phyloP scores from a whole-genome alignment of 2,888 invertebrate species.

The Agrotis ipsilon region DNA sequence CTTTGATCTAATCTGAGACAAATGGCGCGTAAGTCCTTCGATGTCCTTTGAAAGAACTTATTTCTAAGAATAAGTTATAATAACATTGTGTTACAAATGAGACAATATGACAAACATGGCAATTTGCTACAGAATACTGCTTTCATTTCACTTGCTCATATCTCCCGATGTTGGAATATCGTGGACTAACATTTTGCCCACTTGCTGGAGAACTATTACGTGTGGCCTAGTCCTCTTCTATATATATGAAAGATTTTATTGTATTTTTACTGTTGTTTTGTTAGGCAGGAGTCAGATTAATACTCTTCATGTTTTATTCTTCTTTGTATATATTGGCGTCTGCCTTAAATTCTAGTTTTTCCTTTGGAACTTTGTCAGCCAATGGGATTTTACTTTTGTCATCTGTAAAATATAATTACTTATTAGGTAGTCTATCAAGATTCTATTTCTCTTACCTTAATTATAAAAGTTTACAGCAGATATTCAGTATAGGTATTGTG shows the following conservation, averaged over 20 bases:
- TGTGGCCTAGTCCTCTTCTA: constrained; percentile 48
- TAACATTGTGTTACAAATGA: constrained; percentile 46
- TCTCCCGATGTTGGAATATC: constrained; percentile 69
- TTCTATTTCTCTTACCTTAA: too few species aligned
- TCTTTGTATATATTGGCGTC: neutral
- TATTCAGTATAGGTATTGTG: too few species aligned
- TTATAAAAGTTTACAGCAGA: too few species aligned
- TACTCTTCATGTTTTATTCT: neutral
- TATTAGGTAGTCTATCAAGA: too few species aligned
- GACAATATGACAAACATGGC: constrained; percentile 56
- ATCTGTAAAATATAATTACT: too few species aligned
- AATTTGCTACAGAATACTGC: constrained; percentile 61
- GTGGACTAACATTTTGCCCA: constrained; percentile 75
- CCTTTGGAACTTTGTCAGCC: neutral
- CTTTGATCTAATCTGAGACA: constrained; percentile 5
- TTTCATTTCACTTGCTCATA: constrained; percentile 76
- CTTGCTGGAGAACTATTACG: constrained; percentile 68
- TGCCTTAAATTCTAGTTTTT: neutral
- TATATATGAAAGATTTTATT: neutral
- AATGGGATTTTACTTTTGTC: too few species aligned
- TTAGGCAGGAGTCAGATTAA: neutral
- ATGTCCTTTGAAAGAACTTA: constrained; percentile 22
- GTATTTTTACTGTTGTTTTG: neutral
- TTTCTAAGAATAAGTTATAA: constrained; percentile 53
- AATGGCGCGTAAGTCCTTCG: constrained; percentile 17